phyloP scores from a whole-genome alignment of 1,140 invertebrate species.

The Hylaeus anthracinus region DNA sequence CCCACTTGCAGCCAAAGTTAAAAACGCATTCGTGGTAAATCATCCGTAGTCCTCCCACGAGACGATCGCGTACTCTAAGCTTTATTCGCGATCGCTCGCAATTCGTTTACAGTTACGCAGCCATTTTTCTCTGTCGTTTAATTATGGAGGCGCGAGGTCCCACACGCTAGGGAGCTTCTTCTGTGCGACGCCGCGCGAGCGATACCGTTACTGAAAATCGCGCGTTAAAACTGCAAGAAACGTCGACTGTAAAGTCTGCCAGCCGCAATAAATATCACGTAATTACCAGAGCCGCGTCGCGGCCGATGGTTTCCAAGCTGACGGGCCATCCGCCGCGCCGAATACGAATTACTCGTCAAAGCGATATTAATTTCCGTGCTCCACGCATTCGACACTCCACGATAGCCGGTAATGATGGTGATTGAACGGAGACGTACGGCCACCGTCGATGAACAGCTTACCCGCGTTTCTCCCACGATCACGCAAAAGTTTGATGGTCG shows the following conservation, averaged over 20 bases:
- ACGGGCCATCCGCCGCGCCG: not conserved
- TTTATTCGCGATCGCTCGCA: constrained; percentile 24
- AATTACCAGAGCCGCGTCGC: constrained; percentile 17
- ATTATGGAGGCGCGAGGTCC: constrained; percentile 28
- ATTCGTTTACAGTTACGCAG: constrained; percentile 30
- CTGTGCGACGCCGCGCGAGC: not conserved
- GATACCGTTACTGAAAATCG: constrained; percentile 41
- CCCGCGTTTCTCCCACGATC: not conserved
- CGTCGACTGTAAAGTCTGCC: constrained; percentile 14
- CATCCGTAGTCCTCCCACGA: no score
- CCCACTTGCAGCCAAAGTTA: not conserved
- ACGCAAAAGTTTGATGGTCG: not conserved
- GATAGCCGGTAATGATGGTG: constrained; percentile 65
- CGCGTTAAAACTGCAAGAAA: constrained; percentile 23
- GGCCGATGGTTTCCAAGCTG: not conserved
- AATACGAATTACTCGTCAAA: constrained; percentile 44
- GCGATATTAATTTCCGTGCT: constrained; percentile 59
- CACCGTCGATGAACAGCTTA: not conserved
- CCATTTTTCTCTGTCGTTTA: constrained; percentile 8
- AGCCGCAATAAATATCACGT: constrained; percentile 38
- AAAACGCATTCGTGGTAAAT: constrained; percentile 1
- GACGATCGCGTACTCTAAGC: not conserved
- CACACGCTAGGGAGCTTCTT: constrained; percentile 17
- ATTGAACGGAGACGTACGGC: constrained; percentile 39
- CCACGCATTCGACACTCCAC: constrained; percentile 29